A percentile compares a stretch with the other conserved stretches of the same genome.
These are phyloP conservation scores for Micropoecilia bifurca DNA, from an alignment of 2,797 vertebrate genomes.

Conservation along the genomic window DNA sequence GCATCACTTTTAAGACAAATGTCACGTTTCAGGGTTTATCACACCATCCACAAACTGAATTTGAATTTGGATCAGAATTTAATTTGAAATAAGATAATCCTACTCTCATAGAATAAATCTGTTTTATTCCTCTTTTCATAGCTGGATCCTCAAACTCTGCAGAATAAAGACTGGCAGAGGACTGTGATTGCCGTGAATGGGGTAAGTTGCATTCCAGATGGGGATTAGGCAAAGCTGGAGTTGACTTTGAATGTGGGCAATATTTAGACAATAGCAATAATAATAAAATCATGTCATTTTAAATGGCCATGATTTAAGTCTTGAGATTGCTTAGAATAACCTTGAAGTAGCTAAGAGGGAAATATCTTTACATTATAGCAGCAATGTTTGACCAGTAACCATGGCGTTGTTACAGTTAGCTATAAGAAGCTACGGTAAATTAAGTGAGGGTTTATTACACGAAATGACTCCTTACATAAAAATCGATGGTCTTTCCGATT, in stretches of 20 bases:
- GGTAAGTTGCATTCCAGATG: slow-evolving; percentile 73
- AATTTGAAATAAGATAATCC: neutral
- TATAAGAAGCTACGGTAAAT: neutral
- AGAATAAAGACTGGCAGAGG: slow-evolving; percentile 94
- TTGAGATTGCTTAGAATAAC: neutral
- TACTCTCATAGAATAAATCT: neutral
- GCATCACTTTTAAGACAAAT: neutral
- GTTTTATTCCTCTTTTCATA: slow-evolving; percentile 63
- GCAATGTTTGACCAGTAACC: neutral
- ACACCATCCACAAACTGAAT: neutral
- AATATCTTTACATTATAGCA: neutral
- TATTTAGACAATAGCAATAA: neutral
- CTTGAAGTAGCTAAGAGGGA: neutral
- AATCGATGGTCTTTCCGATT: neutral
- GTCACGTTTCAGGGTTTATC: neutral
- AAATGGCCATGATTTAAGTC: neutral
- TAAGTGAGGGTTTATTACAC: neutral
- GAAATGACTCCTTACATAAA: neutral
- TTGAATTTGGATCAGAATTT: neutral
- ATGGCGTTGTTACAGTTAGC: neutral
- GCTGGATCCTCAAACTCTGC: slow-evolving; percentile 89
- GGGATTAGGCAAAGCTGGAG: neutral
- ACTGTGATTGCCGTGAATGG: slow-evolving; percentile 90
- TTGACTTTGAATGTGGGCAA: neutral
- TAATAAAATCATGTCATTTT: slow-evolving; percentile 1